Evolutionary conservation across 2,888 invertebrate genomes (phyloP).

Genomic region (Bhutanitis thaidina): DNA sequence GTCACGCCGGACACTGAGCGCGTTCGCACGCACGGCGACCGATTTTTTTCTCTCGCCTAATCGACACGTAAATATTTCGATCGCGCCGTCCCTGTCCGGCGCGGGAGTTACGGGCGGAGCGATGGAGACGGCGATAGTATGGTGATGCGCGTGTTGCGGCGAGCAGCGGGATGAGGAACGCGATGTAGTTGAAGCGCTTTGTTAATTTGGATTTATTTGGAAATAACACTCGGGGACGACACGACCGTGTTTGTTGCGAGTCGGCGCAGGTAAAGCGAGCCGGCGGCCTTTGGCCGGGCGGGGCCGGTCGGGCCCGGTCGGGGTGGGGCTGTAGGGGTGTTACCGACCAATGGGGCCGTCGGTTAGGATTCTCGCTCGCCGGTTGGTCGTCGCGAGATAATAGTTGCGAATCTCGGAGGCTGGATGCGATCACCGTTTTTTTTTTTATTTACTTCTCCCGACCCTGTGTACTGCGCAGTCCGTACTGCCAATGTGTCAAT

Average conservation of each 20-base stretch:
- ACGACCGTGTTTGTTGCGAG: conserved; percentile 48
- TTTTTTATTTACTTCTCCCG: conserved; percentile 55
- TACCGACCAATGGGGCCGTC: conserved; percentile 45
- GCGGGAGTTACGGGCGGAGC: conserved; percentile 20
- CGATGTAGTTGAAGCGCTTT: conserved; percentile 31
- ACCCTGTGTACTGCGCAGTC: conserved; percentile 1
- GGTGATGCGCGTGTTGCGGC: conserved; percentile 51
- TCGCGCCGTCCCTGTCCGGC: conserved; percentile 53
- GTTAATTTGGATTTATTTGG: conserved; percentile 36
- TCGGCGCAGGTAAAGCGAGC: conserved; percentile 50
- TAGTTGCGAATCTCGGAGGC: conserved; percentile 76
- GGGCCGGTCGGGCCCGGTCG: conserved; percentile 58
- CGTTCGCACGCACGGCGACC: conserved; percentile 41
- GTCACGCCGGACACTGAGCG: conserved; percentile 60
- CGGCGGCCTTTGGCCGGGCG: background rate
- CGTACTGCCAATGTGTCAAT: conserved; percentile 58
- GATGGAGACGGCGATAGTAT: conserved; percentile 51
- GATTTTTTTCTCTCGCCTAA: conserved; percentile 45
- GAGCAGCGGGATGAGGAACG: conserved; percentile 21
- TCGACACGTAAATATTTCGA: conserved; percentile 57
- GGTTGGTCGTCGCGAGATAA: conserved; percentile 69
- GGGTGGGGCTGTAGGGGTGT: conserved; percentile 66
- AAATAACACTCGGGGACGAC: conserved; percentile 42
- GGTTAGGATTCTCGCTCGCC: conserved; percentile 38
- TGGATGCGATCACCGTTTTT: conserved; percentile 56